phyloP scores from a whole-genome alignment of 1,140 invertebrate species.

The Riptortus pedestris region DNA sequence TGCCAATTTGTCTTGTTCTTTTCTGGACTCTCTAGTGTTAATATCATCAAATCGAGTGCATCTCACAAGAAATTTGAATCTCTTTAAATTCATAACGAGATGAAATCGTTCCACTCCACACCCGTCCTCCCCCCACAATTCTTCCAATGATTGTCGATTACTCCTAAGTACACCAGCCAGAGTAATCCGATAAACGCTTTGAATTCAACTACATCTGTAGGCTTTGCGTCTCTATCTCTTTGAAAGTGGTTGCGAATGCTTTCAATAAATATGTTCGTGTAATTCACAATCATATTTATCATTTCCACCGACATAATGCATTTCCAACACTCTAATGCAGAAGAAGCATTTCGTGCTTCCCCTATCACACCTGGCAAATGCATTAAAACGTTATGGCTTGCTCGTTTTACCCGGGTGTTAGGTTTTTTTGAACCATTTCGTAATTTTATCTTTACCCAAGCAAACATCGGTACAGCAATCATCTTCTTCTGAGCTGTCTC shows the following conservation, averaged over 20 bases:
- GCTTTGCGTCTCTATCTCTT: neutral
- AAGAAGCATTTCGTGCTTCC: neutral
- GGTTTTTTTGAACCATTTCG: neutral
- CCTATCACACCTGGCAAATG: neutral
- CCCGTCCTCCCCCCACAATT: neutral
- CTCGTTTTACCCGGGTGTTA: neutral
- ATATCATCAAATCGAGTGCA: constrained; percentile 35
- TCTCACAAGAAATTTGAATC: constrained; percentile 32
- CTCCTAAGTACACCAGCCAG: neutral
- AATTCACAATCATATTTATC: neutral
- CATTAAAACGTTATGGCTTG: neutral
- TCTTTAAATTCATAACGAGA: constrained; percentile 31
- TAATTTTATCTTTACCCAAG: neutral
- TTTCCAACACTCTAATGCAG: neutral
- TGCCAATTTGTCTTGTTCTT: constrained; percentile 34
- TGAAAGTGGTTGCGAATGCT: neutral
- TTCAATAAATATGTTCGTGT: neutral
- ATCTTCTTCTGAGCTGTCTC: neutral
- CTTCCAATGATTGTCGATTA: neutral
- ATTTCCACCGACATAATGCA: neutral
- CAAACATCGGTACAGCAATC: neutral
- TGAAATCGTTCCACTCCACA: constrained; percentile 32
- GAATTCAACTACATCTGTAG: neutral
- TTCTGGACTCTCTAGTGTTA: constrained; percentile 30
- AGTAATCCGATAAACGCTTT: constrained; percentile 26